Evolutionary conservation across 2,888 invertebrate species (phyloP).

Genomic region (Tupiocoris notatus): DNA sequence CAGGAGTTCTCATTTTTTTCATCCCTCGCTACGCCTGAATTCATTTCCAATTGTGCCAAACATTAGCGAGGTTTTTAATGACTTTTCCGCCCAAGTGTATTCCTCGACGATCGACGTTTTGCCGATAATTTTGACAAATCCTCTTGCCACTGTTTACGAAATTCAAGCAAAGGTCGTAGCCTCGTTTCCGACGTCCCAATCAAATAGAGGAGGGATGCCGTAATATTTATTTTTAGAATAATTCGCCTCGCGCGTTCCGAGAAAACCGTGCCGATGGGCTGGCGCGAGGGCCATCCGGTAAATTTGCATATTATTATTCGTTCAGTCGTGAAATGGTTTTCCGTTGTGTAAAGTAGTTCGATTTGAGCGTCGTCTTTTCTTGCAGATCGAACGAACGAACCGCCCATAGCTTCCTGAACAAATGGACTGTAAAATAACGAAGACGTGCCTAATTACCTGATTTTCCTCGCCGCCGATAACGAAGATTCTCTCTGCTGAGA

Average conservation of each 20-base stretch:
- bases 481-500: neutral
- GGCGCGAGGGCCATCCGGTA: conserved; percentile 10
- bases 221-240: conserved; percentile 43
- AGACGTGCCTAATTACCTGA: no score
- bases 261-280: conserved; percentile 20
- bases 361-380: neutral
- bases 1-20: no score
- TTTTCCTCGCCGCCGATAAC: no score
- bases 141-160: neutral
- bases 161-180: neutral
- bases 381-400: conserved; percentile 3
- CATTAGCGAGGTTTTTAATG: no score
- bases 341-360: neutral
- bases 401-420: no score
- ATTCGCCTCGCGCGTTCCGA: conserved; percentile 23
- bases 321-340: neutral
- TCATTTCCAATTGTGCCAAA: no score
- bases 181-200: neutral
- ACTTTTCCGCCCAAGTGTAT: no score
- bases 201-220: conserved; percentile 6
- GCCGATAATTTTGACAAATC: no score
- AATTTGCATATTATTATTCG: conserved; percentile 8
- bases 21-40: no score
- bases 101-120: no score
- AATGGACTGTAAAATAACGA: no score